Conservation (phyloP, 2,888 invertebrate species). For the Dynastes maya region DNA sequence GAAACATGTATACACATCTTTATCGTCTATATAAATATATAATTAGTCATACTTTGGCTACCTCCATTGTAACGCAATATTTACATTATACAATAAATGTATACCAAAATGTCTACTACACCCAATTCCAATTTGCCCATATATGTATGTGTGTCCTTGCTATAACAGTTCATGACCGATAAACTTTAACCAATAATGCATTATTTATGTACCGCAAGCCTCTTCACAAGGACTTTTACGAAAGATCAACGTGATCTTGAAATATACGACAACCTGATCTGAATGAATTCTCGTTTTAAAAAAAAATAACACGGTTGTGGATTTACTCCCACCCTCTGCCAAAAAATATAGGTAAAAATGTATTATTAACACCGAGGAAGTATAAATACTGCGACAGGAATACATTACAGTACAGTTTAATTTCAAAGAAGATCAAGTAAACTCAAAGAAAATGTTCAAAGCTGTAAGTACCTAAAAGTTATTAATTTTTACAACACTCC, state of each 20-base stretch:
- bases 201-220: background rate
- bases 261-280: constrained; percentile 6
- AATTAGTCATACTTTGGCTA: too few species aligned
- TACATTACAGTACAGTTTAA: constrained; percentile 2
- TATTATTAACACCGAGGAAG: background rate
- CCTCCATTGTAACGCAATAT: too few species aligned
- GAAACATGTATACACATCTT: too few species aligned
- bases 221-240: constrained; percentile 8
- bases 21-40: too few species aligned
- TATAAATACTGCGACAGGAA: background rate
- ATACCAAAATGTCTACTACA: too few species aligned
- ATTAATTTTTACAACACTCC: too few species aligned
- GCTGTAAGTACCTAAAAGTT: constrained; percentile 40
- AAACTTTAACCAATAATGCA: background rate
- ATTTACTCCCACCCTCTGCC: background rate
- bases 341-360: background rate
- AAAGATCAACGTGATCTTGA: constrained; percentile 34
- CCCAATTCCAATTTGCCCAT: background rate
- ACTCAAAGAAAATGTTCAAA: constrained; percentile 46
- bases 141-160: background rate
- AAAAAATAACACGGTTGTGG: background rate
- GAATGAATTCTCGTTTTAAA: constrained; percentile 2
- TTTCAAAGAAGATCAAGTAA: background rate
- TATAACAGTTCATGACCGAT: background rate
- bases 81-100: too few species aligned